Conservation (phyloP, 30 jellyfish, hydroid and myxozoan genomes). For the Aurelia aurita region DNA sequence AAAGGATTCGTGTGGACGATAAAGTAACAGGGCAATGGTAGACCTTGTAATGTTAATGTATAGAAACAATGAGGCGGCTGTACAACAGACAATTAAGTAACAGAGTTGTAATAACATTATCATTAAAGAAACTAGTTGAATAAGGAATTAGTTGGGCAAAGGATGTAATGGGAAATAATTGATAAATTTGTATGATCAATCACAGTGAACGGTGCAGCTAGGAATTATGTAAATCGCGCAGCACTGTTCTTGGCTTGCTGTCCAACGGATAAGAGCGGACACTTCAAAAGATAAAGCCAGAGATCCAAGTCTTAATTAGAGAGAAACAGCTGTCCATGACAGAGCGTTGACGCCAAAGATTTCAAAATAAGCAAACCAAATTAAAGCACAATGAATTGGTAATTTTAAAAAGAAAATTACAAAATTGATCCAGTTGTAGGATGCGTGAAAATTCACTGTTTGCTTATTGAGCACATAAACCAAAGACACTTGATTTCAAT, state of each 20-base stretch:
- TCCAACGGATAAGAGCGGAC: constrained; percentile 9
- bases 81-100: too few relatives aligned
- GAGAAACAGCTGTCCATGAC: constrained; percentile 27
- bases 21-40: too few relatives aligned
- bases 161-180: too few relatives aligned
- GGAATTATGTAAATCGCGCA: neutral
- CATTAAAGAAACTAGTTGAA: too few relatives aligned
- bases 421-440: constrained; percentile 18
- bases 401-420: constrained; percentile 35
- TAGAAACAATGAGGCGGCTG: too few relatives aligned
- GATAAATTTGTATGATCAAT: too few relatives aligned
- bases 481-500: constrained; percentile 14
- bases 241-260: constrained; percentile 3
- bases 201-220: too few relatives aligned
- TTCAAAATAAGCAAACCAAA: constrained; percentile 16
- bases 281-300: constrained; percentile 5
- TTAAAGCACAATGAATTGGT: constrained; percentile 32
- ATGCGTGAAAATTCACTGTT: constrained; percentile 18
- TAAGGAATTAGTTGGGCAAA: too few relatives aligned
- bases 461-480: constrained; percentile 1
- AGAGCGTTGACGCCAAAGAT: constrained; percentile 35
- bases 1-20: too few relatives aligned
- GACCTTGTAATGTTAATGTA: too few relatives aligned
- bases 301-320: neutral
- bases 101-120: too few relatives aligned